Evolutionary conservation across 2,113 vertebrate genomes (phyloP).

Genomic region (Hippopotamus amphibius): DNA sequence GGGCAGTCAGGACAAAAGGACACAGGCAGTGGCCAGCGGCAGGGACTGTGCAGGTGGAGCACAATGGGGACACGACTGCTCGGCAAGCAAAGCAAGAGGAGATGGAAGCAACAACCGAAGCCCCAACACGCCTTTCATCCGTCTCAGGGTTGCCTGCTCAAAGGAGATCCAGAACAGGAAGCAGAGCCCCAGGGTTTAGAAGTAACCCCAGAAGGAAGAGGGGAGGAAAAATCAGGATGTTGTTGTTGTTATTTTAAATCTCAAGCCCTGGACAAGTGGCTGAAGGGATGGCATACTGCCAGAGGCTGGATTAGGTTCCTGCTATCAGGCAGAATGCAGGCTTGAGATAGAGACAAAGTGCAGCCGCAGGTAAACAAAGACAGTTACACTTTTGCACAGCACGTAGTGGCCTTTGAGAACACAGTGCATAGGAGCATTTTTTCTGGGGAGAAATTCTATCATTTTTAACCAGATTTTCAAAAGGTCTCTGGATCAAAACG

Average conservation of each 20-base stretch:
- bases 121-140: fast-evolving
- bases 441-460: background rate
- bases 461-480: constrained; percentile 45
- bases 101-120: background rate
- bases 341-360: background rate
- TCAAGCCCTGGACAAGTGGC: background rate
- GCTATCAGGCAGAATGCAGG: background rate
- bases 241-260: background rate
- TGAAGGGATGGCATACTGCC: background rate
- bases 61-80: background rate
- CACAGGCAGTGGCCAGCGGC: background rate
- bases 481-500: background rate
- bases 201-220: background rate
- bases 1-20: background rate
- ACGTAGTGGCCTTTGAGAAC: background rate
- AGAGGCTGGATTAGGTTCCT: background rate
- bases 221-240: background rate
- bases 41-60: background rate
- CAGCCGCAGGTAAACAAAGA: background rate
- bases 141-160: background rate
- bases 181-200: background rate
- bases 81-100: background rate
- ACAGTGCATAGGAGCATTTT: background rate
- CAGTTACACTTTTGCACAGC: background rate
- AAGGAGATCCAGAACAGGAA: background rate